phyloP scores from a whole-genome alignment of 2,797 vertebrate genomes.

The Meriones psammophilus region DNA sequence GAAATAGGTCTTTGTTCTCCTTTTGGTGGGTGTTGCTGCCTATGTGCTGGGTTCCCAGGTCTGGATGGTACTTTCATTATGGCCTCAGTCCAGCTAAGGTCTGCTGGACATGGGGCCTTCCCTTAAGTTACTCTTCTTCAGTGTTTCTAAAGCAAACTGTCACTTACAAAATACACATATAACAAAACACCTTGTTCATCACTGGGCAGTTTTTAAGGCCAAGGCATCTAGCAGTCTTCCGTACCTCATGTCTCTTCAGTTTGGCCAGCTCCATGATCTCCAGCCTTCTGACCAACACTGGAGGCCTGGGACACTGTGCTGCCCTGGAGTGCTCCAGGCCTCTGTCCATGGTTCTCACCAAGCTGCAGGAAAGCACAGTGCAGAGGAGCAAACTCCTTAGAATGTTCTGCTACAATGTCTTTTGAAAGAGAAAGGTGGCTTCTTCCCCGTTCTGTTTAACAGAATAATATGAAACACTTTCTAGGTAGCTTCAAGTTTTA shows the following conservation, averaged over 20 bases:
- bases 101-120: not conserved
- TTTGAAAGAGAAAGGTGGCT: not conserved
- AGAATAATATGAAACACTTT: not conserved
- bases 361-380: conserved; percentile 85
- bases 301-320: conserved; percentile 98
- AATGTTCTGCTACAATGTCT: not conserved
- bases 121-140: not conserved
- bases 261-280: conserved; percentile 97
- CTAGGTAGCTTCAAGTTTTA: not conserved
- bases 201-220: no score
- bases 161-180: no score
- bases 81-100: not conserved
- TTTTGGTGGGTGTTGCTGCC: no score
- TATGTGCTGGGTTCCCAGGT: no score
- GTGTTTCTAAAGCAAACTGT: not conserved
- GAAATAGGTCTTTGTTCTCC: not conserved
- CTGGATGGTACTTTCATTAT: not conserved
- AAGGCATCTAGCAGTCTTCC: conserved; percentile 91
- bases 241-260: conserved; percentile 95
- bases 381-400: not conserved
- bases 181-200: not conserved
- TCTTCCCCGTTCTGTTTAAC: not conserved
- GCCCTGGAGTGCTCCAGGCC: conserved; percentile 98
- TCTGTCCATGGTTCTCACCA: conserved; percentile 95
- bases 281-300: conserved; percentile 96